Evolutionary conservation across 2,113 vertebrate genomes (phyloP).

Genomic region (Petaurus breviceps): DNA sequence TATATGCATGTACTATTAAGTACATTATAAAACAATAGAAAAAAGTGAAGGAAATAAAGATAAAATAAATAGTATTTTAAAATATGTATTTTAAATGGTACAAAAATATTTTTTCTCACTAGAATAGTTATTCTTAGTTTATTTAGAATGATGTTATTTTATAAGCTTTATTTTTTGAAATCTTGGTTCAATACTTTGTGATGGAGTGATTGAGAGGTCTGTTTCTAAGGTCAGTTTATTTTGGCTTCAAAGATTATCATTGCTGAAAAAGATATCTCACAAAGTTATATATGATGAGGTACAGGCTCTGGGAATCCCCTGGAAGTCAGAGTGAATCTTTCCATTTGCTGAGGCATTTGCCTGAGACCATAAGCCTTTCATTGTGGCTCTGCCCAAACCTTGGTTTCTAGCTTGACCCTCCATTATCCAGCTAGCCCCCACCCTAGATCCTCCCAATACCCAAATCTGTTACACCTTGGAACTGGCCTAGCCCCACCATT

Average conservation of each 20-base stretch:
- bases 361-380: too few relatives aligned
- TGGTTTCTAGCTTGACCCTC: too few relatives aligned
- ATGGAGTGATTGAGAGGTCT: not conserved
- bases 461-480: too few relatives aligned
- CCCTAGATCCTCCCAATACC: too few relatives aligned
- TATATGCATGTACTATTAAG: not conserved
- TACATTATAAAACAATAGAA: not conserved
- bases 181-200: not conserved
- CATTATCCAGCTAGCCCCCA: too few relatives aligned
- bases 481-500: too few relatives aligned
- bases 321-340: too few relatives aligned
- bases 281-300: not conserved
- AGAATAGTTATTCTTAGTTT: not conserved
- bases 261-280: not conserved
- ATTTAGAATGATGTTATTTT: not conserved
- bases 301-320: too few relatives aligned
- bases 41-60: not conserved
- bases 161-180: not conserved
- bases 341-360: too few relatives aligned
- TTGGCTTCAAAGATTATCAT: not conserved
- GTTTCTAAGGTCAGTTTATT: not conserved
- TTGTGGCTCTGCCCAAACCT: too few relatives aligned
- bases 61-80: not conserved
- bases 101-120: not conserved
- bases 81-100: not conserved